Base-by-base conservation (phyloP, 2,113 vertebrate species). In the Neodontobutis hainanensis region DNA sequence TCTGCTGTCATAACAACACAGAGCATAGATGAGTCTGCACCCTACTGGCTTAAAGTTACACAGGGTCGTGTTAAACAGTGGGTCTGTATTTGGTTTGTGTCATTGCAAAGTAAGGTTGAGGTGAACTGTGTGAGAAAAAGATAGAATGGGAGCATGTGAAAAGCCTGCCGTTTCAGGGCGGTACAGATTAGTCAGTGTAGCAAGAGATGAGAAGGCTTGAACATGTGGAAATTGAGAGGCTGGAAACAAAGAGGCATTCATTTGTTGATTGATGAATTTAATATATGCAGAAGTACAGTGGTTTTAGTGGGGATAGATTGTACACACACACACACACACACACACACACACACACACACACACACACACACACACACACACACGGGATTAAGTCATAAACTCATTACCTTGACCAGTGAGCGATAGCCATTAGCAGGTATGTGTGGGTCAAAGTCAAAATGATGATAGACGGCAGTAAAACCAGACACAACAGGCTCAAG, bases 381-480 rank as follows among this genome's bases (percentile, higher is more conserved):
- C n/a, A n/a, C n/a, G n/a, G 19, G 19, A 27, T 27, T 27, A 27
- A 27, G 19, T 27, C 19, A 27, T 27, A 27, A 27, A 27, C 19
- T 32, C n/a, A 36, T 53, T 77, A 92, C 93, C 90, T 96, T 95
- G 40, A 95, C 92, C 50, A 96, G 89, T 15, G 95, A 97, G 75
- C 95, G 96, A 86, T 95, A 97, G 45, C 96, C 96, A 0, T 97
- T 97, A 60, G 94, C 96, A 0, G 94, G 95, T 0, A 95, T 95
- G 77, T 93, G 91, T 11, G 94, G 87, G 69, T 96, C 95, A 75
- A 96, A 93, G 91, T 97, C 95, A 59, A 95, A 97, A 85, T 94
- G 90, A 71, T 95, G 95, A 19, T 93, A 95, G 64, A 95, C 77
- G 0, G 92, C 65, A 58, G 93, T 76, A 4, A 96, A 92, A 67